Conservation (phyloP, 2,888 invertebrate genomes). For the Phorcus lineatus region DNA sequence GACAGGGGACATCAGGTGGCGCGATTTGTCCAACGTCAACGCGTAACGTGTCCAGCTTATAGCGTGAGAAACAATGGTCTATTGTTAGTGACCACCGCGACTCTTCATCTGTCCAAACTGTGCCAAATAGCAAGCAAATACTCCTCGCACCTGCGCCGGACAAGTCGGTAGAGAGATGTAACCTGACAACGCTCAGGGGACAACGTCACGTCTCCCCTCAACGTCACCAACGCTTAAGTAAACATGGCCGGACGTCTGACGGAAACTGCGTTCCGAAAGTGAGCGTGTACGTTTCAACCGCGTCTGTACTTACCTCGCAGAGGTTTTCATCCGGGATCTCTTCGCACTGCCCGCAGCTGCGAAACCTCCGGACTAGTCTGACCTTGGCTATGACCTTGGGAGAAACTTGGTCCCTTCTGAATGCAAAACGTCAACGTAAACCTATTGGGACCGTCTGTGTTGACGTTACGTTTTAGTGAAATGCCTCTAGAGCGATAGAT, state of each 20-base stretch:
- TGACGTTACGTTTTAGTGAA: constrained; percentile 17
- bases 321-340: not conserved
- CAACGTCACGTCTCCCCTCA: not conserved
- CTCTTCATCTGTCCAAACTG: not conserved
- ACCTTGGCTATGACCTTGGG: constrained; percentile 10
- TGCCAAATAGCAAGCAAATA: not conserved
- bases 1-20: too few relatives aligned
- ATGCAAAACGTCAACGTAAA: not conserved
- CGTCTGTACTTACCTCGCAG: not conserved
- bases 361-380: constrained; percentile 10
- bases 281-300: constrained; percentile 12
- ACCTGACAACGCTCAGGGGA: not conserved
- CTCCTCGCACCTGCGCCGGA: not conserved
- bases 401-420: not conserved
- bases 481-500: not conserved
- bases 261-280: constrained; percentile 6
- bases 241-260: constrained; percentile 8
- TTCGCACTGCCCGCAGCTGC: not conserved
- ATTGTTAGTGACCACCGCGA: not conserved
- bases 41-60: too few relatives aligned
- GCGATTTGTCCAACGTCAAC: too few relatives aligned
- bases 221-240: constrained; percentile 1
- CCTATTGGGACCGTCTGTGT: not conserved
- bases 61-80: not conserved
- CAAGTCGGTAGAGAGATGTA: not conserved